These are phyloP conservation scores for Punctoribates punctum DNA, from an alignment of 2,888 invertebrate genomes.

Conservation along the genomic window DNA sequence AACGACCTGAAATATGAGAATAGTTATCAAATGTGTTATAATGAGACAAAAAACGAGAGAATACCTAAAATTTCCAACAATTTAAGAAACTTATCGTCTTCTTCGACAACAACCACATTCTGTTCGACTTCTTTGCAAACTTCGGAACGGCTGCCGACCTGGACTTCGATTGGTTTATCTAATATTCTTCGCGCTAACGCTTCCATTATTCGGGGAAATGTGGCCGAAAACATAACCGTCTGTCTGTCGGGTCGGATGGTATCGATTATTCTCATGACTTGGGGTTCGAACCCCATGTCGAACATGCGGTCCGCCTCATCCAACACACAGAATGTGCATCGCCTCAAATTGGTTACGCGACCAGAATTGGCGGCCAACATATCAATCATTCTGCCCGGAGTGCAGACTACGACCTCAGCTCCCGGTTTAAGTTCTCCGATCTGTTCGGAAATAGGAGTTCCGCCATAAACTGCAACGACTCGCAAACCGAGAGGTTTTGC, in stretches of 20 bases:
- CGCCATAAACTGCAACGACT: constrained; percentile 93
- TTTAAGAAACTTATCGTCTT: constrained; percentile 96
- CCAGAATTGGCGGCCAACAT: constrained; percentile 67
- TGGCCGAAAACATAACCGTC: constrained; percentile 98
- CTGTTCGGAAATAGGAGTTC: constrained; percentile 98
- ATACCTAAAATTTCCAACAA: constrained; percentile 88
- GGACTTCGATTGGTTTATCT: constrained; percentile 91
- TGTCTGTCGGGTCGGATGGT: constrained; percentile 95
- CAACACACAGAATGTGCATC: constrained; percentile 93
- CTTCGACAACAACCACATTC: constrained; percentile 81
- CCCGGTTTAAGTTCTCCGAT: constrained; percentile 82
- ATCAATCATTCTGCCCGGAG: constrained; percentile 89
- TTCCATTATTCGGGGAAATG: constrained; percentile 99
- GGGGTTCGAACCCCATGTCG: constrained; percentile 99
- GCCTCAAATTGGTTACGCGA: constrained; percentile 74
- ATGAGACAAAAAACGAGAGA: no score
- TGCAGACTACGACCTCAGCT: constrained; percentile 62
- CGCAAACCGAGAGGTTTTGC: constrained; percentile 90
- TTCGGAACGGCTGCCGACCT: constrained; percentile 88
- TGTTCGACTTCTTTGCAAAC: constrained; percentile 98
- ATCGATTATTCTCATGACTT: constrained; percentile 96
- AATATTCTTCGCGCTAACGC: constrained; percentile 89
- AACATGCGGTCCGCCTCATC: constrained; percentile 99
- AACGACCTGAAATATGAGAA: constrained; percentile 59
- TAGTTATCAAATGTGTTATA: neutral